Percentiles rank a stretch among this genome's conserved stretches.
These are phyloP conservation scores for Motacilla tschutschensis DNA, from an alignment of 2,113 vertebrate species.

Conservation along the genomic window DNA sequence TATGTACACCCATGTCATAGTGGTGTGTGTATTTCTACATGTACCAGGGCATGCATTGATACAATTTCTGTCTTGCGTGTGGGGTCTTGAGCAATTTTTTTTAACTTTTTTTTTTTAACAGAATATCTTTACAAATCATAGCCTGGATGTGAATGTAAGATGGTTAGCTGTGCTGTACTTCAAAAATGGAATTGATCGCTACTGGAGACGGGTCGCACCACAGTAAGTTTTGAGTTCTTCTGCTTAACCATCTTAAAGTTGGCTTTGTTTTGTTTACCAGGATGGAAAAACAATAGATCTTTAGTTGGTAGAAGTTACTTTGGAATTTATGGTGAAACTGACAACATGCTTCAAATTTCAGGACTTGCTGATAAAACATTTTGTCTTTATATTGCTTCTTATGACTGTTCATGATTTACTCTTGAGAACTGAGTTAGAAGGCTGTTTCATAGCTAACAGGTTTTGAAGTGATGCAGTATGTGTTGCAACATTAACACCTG, in stretches of 20 bases:
- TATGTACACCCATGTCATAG: background rate
- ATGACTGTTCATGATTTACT: background rate
- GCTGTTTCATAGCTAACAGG: background rate
- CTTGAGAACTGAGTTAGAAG: background rate
- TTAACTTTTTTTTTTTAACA: conserved; percentile 26
- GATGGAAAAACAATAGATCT: background rate
- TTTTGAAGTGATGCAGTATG: background rate
- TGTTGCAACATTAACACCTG: background rate
- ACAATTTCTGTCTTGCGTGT: background rate
- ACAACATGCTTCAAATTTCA: background rate
- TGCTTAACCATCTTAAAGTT: background rate
- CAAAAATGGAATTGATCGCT: conserved; percentile 97
- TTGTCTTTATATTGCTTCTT: background rate
- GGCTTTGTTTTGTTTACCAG: background rate
- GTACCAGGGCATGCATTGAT: background rate
- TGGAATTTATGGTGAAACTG: background rate
- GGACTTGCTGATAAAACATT: background rate
- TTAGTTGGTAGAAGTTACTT: background rate
- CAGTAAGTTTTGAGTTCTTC: conserved; percentile 81
- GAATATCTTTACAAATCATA: conserved; percentile 97
- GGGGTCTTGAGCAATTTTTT: background rate
- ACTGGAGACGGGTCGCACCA: conserved; percentile 94
- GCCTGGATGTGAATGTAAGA: conserved; percentile 92
- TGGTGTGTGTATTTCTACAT: background rate
- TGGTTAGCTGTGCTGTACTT: conserved; percentile 97